Base-by-base conservation (phyloP, 2,888 invertebrate genomes). In the Tanypteryx hageni region DNA sequence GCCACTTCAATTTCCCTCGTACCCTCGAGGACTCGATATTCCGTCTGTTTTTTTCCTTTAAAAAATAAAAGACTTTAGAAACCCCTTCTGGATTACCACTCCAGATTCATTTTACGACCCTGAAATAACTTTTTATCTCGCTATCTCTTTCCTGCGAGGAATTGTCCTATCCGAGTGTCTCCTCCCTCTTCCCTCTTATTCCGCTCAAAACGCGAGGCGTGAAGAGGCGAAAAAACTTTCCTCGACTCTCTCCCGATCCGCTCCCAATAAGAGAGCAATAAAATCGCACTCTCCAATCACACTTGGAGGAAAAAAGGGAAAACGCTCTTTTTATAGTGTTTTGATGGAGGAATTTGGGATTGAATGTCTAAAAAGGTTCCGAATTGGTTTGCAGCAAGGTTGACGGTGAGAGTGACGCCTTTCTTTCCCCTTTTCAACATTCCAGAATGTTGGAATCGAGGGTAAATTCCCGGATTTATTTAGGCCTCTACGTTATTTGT, bases 41-140 rank as follows among this genome's bases (percentile, higher is more conserved):
- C 68, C 68, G n/a, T 11, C 61, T 18, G 9, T 61, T n/a, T n/a
- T 44, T 44, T 44, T 5, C 3, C 1, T 44, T 44, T 44, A 44
- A 44, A 44, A 44, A 44, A 44, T 44, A 44, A 44, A 44, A 44
- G 44, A 44, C 44, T 44, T 5, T 1, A 44, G 5, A 44, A 44
- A 64, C 27, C 22, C 27, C 22, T 22, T 76, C 9, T 22, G 76
- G 27, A 22, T 27, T 76, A 22, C 27, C 27, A 13, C 27, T 27
- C 27, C 76, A 27, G 27, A 76, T 76, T 76, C 76, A n/a, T 68
- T 68, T 68, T 68, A 68, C 68, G 68, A n/a, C 18, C n/a, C 68
- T 68, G 18, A 68, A 68, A 68, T 68, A 22, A 22, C 68, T 68
- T 68, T 68, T 68, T 68, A n/a, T 22, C 22, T n/a, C 68, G 61